Base-by-base conservation (phyloP, 2,797 vertebrate genomes). In the Zalophus californianus region DNA sequence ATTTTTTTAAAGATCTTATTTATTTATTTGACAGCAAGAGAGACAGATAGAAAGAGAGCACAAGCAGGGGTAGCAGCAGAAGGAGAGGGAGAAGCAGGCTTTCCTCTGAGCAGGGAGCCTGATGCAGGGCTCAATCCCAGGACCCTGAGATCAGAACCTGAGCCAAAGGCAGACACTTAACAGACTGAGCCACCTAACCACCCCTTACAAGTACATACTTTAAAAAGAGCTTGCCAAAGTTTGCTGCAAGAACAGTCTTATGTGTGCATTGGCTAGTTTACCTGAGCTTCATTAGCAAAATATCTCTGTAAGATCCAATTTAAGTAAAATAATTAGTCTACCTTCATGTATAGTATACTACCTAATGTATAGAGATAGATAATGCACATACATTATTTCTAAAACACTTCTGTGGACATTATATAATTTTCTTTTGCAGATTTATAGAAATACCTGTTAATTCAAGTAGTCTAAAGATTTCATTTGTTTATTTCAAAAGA, bases 181-280 rank as follows among this genome's bases (percentile, higher is more conserved):
- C 9, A 10, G 44, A 44, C 44, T 44, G 44, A 44, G 44, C 44
- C 44, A 44, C 44, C 44, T 7, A 44, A 9, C 7, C 8, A 7
- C 44, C 44, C 44, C 2, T 32, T 29, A 66, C 62, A n/a, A 60
- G 16, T 4, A 7, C 3, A 1, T 1, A 3, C 4, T 66, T 50
- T 18, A 6, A 18, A n/a, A 23, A 35, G 4, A 68, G 27, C 29
- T 32, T 9, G 6, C 48, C 6, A 48, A 27, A 38, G 11, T 0
- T 2, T n/a, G 1, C 20, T 18, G 15, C 3, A 35, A 9, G 25
- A 64, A 11, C 8, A 9, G 1, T 2, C 54, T n/a, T 25, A 2
- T 0, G 0, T 21, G 18, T 0, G 5, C 8, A 15, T 23, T 5
- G 7, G 29, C 35, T 52, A 25, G 9, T 23, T 11, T 70, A 11